phyloP scores from a whole-genome alignment of 2,113 vertebrate species.

The Tinamus guttatus region DNA sequence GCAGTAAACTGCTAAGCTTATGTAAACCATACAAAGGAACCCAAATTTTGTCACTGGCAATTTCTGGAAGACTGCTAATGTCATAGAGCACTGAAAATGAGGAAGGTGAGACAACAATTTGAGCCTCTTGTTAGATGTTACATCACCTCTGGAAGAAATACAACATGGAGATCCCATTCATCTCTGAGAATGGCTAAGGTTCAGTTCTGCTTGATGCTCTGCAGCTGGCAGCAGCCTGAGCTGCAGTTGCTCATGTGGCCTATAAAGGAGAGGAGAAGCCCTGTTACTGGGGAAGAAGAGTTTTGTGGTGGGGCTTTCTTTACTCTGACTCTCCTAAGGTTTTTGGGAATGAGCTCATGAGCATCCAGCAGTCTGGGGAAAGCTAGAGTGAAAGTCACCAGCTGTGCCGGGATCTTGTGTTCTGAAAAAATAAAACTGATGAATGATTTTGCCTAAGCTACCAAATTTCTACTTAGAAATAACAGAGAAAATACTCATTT shows the following conservation, averaged over 20 bases:
- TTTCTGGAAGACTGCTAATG: not conserved
- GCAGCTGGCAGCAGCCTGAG: not conserved
- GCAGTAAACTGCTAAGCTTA: no score
- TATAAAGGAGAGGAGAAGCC: not conserved
- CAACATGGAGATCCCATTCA: not conserved
- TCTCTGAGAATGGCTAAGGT: fast-evolving
- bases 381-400: not conserved
- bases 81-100: not conserved
- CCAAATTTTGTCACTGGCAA: not conserved
- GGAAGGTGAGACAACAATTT: not conserved
- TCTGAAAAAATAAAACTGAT: not conserved
- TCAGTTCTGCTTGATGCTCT: not conserved
- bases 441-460: not conserved
- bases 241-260: not conserved
- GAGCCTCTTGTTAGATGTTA: fast-evolving
- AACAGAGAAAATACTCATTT: not conserved
- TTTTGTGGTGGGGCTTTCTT: not conserved
- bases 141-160: not conserved
- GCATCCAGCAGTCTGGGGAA: not conserved
- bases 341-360: not conserved
- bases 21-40: not conserved
- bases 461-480: not conserved
- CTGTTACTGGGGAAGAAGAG: not conserved
- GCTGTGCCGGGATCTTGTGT: not conserved
- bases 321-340: not conserved